These are phyloP conservation scores for Proisotoma minuta DNA, from an alignment of 2,888 invertebrate genomes.

Conservation along the genomic window DNA sequence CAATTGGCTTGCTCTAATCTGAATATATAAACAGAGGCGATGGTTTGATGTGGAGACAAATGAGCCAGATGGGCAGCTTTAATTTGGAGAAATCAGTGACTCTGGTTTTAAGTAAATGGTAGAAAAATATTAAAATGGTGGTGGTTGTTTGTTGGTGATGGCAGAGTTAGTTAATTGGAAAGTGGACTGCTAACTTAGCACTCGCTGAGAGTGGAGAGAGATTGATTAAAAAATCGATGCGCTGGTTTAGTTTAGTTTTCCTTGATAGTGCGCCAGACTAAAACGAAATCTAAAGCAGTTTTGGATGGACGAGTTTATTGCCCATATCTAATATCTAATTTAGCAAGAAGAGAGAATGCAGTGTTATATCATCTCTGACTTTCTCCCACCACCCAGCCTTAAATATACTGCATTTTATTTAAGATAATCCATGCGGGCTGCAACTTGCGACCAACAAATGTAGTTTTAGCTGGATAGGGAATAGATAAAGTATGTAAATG, in stretches of 20 bases:
- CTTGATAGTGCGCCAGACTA: not conserved
- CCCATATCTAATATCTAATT: slow-evolving; percentile 6
- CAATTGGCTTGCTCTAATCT: too few relatives aligned
- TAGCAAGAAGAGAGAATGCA: too few relatives aligned
- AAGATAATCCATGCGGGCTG: too few relatives aligned
- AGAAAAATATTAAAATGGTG: slow-evolving; percentile 1
- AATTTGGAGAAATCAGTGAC: not conserved
- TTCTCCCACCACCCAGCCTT: too few relatives aligned
- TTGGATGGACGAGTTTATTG: slow-evolving; percentile 9
- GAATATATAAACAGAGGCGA: too few relatives aligned
- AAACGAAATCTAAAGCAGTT: slow-evolving; percentile 16
- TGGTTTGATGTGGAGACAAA: too few relatives aligned
- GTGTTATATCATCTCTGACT: not conserved
- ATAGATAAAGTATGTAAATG: too few relatives aligned
- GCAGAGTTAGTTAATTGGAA: slow-evolving; percentile 8
- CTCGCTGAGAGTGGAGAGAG: slow-evolving; percentile 3
- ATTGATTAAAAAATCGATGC: slow-evolving; percentile 8
- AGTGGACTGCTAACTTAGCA: not conserved
- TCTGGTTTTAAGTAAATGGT: not conserved
- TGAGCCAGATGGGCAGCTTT: slow-evolving; percentile 2
- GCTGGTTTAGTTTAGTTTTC: slow-evolving; percentile 5
- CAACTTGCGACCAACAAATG: too few relatives aligned
- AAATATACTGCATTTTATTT: too few relatives aligned
- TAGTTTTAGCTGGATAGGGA: too few relatives aligned
- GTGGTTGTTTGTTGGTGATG: too few relatives aligned